phyloP scores from a whole-genome alignment of 2,888 invertebrate genomes.

The Camptogramma bilineatum region DNA sequence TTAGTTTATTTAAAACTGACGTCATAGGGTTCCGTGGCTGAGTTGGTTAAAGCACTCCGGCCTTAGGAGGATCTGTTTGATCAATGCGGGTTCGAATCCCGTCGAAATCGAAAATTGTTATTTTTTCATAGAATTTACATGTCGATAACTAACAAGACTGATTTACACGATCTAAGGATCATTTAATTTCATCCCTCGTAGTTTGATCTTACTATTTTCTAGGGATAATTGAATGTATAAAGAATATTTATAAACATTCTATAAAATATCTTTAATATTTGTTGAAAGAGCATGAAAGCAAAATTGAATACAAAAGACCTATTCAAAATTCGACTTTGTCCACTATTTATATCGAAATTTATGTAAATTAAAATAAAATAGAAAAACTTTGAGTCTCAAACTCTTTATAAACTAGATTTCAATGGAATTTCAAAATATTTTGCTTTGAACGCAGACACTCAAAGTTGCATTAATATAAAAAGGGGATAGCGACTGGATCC shows the following conservation, averaged over 20 bases:
- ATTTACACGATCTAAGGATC: too few relatives aligned
- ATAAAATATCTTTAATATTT: not conserved
- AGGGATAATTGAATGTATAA: not conserved
- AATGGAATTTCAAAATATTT: not conserved
- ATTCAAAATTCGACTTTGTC: not conserved
- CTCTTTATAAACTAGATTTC: conserved; percentile 5
- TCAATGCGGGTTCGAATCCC: too few relatives aligned
- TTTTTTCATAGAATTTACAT: too few relatives aligned
- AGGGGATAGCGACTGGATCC: too few relatives aligned
- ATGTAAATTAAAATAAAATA: conserved; percentile 1
- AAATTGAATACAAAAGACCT: conserved; percentile 1
- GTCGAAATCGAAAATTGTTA: too few relatives aligned
- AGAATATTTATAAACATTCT: not conserved
- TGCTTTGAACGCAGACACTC: not conserved
- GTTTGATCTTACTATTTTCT: not conserved
- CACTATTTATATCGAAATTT: not conserved
- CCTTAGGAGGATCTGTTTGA: too few relatives aligned
- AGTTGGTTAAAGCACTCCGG: too few relatives aligned
- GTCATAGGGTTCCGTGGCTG: too few relatives aligned
- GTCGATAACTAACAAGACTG: too few relatives aligned
- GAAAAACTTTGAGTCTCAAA: not conserved
- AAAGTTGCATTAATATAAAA: too few relatives aligned
- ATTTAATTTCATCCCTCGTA: not conserved
- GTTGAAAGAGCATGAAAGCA: not conserved
- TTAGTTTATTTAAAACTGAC: too few relatives aligned